Conservation (phyloP, 2,113 vertebrate species). For the Ia io region DNA sequence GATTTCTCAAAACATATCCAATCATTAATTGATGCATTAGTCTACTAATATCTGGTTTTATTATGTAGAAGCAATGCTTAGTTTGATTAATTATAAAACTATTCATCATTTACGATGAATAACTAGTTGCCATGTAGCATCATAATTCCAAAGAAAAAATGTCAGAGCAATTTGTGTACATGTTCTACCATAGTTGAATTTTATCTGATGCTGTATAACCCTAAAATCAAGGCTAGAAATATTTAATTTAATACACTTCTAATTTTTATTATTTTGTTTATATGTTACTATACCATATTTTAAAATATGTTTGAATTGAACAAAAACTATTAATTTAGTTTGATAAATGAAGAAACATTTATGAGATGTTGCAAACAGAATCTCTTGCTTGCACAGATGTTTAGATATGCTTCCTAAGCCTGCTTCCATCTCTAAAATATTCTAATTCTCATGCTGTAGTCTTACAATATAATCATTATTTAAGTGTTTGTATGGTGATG, state of each 20-base stretch:
- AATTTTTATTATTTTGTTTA: background rate
- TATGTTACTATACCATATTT: background rate
- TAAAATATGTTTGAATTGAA: slow-evolving; percentile 12
- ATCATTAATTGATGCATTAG: too few relatives aligned
- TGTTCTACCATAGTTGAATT: background rate
- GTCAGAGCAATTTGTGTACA: background rate
- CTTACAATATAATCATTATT: background rate
- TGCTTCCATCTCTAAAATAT: background rate
- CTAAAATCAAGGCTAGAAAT: background rate
- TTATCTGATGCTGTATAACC: background rate
- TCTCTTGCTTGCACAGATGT: background rate
- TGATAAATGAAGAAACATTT: background rate
- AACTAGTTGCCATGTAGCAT: background rate
- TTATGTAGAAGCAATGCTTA: background rate
- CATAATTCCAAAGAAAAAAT: background rate
- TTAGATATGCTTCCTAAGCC: background rate
- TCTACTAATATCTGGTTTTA: background rate
- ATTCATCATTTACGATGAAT: background rate
- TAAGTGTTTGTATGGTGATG: background rate
- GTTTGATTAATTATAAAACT: background rate
- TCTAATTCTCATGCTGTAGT: background rate
- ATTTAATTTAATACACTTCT: background rate
- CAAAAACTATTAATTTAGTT: background rate
- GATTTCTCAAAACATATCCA: background rate
- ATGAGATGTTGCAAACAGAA: background rate